Evolutionary conservation across 2,888 invertebrate genomes (phyloP), one percentile per base, ranked within the genome.

Genomic region (Seira sanloemensis): DNA sequence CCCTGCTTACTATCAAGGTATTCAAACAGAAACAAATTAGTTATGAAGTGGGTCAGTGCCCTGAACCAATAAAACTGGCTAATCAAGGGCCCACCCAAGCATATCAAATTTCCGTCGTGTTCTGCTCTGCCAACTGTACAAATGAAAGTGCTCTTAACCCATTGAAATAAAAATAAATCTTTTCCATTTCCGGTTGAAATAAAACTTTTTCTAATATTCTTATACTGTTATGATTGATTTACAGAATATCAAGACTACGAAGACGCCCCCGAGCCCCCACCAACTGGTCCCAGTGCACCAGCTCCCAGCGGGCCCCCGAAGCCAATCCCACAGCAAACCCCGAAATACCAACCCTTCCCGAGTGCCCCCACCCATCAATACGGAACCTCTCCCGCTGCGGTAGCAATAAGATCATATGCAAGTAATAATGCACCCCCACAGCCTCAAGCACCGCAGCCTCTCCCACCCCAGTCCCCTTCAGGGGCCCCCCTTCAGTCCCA

Each of bases 161-260:
- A 21, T 50, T 71, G 23, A 65, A 65, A n/a, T n/a, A n/a, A n/a
- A n/a, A n/a, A n/a, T n/a, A n/a, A n/a, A n/a, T n/a, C n/a, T n/a
- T n/a, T n/a, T n/a, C 21, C 18, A 65, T 65, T 65, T 65, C 18
- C 65, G n/a, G n/a, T n/a, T n/a, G n/a, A n/a, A n/a, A n/a, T n/a
- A n/a, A n/a, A n/a, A n/a, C n/a, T n/a, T n/a, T n/a, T n/a, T n/a
- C n/a, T n/a, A n/a, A n/a, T n/a, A n/a, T n/a, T 2, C 65, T 19
- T 65, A 1, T 46, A 16, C 23, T 23, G 5, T 23, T 71, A n/a
- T 26, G 12, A 24, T 19, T 54, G 25, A 18, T 50, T 12, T 71
- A 23, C 12, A 81, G 82, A 82, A n/a, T 82, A 82, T 25, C 77
- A 77, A 82, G 82, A 82, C 65, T 82, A 82, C 23, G 82, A 82